These are phyloP conservation scores for Oophaga pumilio DNA, from an alignment of 2,113 vertebrate genomes.

Conservation along the genomic window DNA sequence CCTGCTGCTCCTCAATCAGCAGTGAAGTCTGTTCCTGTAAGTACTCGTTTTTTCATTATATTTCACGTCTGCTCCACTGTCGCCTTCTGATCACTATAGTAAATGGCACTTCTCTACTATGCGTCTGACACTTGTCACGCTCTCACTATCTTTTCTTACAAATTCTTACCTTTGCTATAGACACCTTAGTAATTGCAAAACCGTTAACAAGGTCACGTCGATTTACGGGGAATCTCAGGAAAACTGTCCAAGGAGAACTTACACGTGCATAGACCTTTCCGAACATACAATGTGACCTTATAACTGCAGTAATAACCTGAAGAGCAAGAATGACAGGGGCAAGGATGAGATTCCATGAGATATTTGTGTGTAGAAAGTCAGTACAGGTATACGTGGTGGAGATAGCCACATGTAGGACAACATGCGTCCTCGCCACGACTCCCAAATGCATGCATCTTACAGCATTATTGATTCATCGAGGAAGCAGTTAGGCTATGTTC, in stretches of 20 bases:
- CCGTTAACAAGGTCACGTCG: background rate
- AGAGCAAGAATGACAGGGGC: background rate
- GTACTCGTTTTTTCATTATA: slow-evolving; percentile 2
- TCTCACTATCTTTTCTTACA: background rate
- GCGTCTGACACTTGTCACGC: background rate
- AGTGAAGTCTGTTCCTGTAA: background rate
- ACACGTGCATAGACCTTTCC: background rate
- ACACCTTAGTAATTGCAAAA: background rate
- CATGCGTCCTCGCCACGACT: background rate
- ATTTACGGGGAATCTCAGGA: background rate
- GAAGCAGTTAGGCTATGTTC: too few species aligned
- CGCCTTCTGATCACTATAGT: background rate
- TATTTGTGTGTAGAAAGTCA: background rate
- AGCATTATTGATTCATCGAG: background rate
- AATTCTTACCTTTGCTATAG: background rate
- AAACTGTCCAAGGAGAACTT: background rate
- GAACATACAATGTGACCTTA: too few species aligned
- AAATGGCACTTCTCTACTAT: background rate
- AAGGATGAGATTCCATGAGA: background rate
- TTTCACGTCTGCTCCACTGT: background rate
- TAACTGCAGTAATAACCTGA: too few species aligned
- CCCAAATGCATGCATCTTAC: background rate
- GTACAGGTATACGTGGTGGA: background rate
- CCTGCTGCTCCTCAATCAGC: background rate
- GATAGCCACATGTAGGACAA: too few species aligned